Evolutionary conservation across 2,888 invertebrate species (phyloP).

Genomic region (Synergus laeviventris): DNA sequence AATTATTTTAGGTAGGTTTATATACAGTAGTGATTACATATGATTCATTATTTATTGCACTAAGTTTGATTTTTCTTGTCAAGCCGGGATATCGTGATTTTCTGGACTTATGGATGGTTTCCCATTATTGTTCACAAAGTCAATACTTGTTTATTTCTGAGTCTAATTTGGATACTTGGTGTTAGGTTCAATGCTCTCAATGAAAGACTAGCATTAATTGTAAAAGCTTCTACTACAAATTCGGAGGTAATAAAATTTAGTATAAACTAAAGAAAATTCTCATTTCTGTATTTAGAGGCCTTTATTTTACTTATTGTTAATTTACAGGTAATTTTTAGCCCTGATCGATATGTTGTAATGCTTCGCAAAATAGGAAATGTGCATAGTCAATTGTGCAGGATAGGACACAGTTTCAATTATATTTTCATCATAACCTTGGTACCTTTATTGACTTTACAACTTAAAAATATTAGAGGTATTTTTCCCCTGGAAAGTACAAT

Average conservation of each 20-base stretch:
- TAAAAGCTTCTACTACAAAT: neutral
- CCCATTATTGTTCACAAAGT: conserved; percentile 23
- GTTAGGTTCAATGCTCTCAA: conserved; percentile 37
- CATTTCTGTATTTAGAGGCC: neutral
- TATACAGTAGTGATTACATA: neutral
- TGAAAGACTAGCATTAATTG: neutral
- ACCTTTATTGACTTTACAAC: neutral
- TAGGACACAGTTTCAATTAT: conserved; percentile 24
- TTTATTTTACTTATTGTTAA: neutral
- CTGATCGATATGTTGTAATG: neutral
- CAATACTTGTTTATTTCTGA: neutral
- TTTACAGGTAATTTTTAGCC: neutral
- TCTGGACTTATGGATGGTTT: neutral
- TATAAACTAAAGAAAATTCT: neutral
- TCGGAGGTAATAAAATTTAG: neutral
- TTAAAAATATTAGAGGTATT: neutral
- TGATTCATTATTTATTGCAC: neutral
- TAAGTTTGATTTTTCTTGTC: neutral
- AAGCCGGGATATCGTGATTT: neutral
- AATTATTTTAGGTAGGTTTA: neutral
- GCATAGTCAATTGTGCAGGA: conserved; percentile 40
- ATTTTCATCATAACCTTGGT: conserved; percentile 40
- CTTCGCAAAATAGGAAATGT: conserved; percentile 33
- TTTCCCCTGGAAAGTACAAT: neutral
- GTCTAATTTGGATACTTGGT: conserved; percentile 32